Evolutionary conservation across 1,140 invertebrate species (phyloP).

Genomic region (Pseudoatta argentina): DNA sequence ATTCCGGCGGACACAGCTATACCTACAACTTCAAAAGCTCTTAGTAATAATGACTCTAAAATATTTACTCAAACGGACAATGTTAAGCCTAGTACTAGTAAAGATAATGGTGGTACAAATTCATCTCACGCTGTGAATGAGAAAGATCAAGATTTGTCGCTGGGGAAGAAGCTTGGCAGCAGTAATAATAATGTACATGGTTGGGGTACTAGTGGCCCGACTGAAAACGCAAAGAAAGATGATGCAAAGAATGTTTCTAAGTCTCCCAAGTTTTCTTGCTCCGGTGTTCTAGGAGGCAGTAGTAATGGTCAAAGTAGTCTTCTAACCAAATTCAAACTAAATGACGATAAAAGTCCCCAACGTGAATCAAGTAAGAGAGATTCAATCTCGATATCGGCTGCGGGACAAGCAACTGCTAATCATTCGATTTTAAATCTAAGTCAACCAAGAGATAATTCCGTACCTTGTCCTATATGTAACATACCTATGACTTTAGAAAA

Average conservation of each 20-base stretch:
- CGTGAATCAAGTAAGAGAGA: background rate
- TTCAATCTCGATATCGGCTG: background rate
- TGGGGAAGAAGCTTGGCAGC: constrained; percentile 79
- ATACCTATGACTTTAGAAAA: constrained; percentile 74
- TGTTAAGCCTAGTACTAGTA: constrained; percentile 43
- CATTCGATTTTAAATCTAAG: constrained; percentile 20
- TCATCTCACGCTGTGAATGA: background rate
- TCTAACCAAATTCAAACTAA: constrained; percentile 48
- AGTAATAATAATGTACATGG: constrained; percentile 77
- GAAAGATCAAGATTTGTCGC: constrained; percentile 40
- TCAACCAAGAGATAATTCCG: constrained; percentile 63
- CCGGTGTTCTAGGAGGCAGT: constrained; percentile 79
- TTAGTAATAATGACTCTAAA: constrained; percentile 42
- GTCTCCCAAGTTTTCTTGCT: constrained; percentile 69
- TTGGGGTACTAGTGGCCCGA: constrained; percentile 77
- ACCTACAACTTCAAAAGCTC: background rate
- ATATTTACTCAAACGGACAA: background rate
- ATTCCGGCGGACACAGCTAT: background rate
- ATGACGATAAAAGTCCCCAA: background rate
- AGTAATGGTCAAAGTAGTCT: constrained; percentile 61
- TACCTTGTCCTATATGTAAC: constrained; percentile 84
- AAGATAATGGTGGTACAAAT: constrained; percentile 45
- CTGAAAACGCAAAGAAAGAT: background rate
- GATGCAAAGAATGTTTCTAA: background rate
- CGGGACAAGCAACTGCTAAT: background rate